These are phyloP conservation scores for Alcis repandata DNA, from an alignment of 2,888 invertebrate species.

Conservation along the genomic window DNA sequence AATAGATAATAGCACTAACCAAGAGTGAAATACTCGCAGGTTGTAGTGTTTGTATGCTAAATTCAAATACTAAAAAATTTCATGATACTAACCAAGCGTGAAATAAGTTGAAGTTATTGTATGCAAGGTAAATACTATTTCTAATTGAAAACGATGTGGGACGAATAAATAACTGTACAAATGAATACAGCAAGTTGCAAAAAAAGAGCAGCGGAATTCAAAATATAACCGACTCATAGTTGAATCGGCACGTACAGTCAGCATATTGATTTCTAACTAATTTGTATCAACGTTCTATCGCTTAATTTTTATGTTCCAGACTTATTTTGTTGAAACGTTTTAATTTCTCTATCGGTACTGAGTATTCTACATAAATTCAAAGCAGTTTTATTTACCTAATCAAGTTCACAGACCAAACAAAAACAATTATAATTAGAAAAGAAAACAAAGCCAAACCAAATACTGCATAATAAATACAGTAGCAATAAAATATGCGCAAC, in stretches of 20 bases:
- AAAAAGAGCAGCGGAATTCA: slow-evolving; percentile 40
- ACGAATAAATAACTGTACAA: slow-evolving; percentile 33
- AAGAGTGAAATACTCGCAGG: too few relatives aligned
- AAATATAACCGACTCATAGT: slow-evolving; percentile 26
- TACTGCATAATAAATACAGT: background rate
- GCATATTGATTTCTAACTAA: background rate
- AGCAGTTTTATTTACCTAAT: too few relatives aligned
- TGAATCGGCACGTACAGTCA: slow-evolving; percentile 33
- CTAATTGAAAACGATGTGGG: background rate
- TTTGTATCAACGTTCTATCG: background rate
- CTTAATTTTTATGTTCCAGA: too few relatives aligned
- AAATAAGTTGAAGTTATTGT: too few relatives aligned
- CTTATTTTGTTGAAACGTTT: too few relatives aligned
- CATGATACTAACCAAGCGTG: background rate
- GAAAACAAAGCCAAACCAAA: background rate
- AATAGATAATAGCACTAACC: too few relatives aligned
- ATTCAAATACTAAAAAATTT: too few relatives aligned
- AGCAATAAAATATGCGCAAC: slow-evolving; percentile 9
- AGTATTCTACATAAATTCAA: too few relatives aligned
- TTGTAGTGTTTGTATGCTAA: too few relatives aligned
- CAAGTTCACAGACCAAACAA: background rate
- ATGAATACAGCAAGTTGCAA: slow-evolving; percentile 33
- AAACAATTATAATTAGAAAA: background rate
- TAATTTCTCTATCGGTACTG: too few relatives aligned
- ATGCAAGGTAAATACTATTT: background rate